Percentiles rank a stretch among this genome's conserved stretches.
Evolutionary conservation across 2,113 vertebrate species (phyloP).

Genomic region (Psittacula cyanocephala): DNA sequence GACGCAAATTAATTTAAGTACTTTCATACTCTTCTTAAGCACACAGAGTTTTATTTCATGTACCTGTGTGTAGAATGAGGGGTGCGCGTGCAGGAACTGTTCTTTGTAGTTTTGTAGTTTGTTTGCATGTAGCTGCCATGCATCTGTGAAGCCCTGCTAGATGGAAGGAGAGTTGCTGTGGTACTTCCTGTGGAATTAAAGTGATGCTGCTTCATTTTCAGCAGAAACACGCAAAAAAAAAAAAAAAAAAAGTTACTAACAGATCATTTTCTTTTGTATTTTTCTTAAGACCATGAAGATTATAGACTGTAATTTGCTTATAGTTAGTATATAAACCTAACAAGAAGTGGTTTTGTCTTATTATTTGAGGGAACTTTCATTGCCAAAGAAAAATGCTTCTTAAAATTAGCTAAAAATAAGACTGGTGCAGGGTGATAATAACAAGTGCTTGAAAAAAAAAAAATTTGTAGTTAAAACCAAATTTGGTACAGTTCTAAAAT

Average conservation of each 20-base stretch:
- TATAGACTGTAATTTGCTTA: neutral
- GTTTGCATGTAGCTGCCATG: neutral
- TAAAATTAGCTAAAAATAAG: neutral
- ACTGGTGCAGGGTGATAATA: neutral
- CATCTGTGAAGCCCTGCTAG: neutral
- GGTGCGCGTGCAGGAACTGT: neutral
- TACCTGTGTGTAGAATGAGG: neutral
- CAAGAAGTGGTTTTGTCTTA: neutral
- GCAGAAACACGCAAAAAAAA: neutral
- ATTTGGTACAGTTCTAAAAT: neutral
- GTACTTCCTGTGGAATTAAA: neutral
- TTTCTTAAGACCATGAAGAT: neutral
- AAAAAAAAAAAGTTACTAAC: neutral
- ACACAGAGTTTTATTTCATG: neutral
- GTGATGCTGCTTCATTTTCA: neutral
- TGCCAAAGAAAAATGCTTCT: neutral
- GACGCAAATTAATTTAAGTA: neutral
- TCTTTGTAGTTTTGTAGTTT: neutral
- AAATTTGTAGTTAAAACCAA: neutral
- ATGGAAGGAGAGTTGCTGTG: neutral
- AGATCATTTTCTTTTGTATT: neutral
- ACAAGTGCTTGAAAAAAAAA: neutral
- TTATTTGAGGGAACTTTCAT: neutral
- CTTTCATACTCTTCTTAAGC: neutral
- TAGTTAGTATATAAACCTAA: neutral